Evolutionary conservation across 2,797 vertebrate species (phyloP).

Genomic region (Hypotaenidia philippensis): DNA sequence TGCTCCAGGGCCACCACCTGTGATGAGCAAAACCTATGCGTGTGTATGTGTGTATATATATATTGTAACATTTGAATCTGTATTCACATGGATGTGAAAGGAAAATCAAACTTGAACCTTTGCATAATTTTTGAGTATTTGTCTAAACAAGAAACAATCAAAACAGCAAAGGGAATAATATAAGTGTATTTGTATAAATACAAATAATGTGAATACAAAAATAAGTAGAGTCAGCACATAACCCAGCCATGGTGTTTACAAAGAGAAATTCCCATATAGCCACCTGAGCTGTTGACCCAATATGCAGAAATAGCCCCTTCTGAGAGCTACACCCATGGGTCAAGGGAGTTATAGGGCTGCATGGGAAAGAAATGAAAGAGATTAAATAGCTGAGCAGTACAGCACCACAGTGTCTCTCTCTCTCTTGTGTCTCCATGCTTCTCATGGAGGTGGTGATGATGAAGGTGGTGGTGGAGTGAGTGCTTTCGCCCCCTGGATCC

Average conservation of each 20-base stretch:
- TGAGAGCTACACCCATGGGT: background rate
- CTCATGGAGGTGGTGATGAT: background rate
- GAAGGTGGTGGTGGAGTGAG: background rate
- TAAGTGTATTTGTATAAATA: too few species aligned
- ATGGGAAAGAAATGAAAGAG: background rate
- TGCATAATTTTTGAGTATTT: background rate
- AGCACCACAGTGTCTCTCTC: background rate
- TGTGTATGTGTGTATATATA: rapidly evolving
- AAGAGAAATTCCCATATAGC: background rate
- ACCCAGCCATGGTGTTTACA: background rate
- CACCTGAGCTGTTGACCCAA: background rate
- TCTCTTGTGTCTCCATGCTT: rapidly evolving
- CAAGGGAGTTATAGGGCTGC: background rate
- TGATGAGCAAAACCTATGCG: background rate
- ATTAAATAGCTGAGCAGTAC: background rate
- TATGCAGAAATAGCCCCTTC: background rate
- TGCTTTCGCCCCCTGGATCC: background rate
- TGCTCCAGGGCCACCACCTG: background rate
- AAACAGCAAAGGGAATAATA: background rate
- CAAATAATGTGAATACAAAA: too few species aligned
- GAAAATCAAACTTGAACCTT: background rate
- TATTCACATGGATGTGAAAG: background rate
- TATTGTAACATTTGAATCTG: background rate
- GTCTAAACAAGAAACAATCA: background rate
- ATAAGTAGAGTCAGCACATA: background rate